These are phyloP conservation scores for Salvator merianae DNA, from an alignment of 2,113 vertebrate genomes.

Conservation along the genomic window DNA sequence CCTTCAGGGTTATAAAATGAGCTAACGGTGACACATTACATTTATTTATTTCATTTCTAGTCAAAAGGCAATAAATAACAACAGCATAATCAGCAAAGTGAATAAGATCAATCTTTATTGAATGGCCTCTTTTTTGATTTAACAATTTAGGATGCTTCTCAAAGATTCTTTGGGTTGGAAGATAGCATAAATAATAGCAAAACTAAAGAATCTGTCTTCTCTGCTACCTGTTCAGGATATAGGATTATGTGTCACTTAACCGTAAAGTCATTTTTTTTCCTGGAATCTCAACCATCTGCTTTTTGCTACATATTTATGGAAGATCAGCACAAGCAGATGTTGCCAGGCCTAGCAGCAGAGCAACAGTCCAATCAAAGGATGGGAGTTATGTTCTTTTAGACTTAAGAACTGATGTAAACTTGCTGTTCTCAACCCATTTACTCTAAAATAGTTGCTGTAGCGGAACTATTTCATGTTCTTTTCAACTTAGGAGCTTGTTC, in stretches of 20 bases:
- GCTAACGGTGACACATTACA: too few relatives aligned
- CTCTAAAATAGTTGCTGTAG: background rate
- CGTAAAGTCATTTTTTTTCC: background rate
- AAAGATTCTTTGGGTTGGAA: background rate
- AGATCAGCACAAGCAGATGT: background rate
- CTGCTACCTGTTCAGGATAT: background rate
- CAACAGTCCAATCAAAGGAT: background rate
- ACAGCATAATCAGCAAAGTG: background rate
- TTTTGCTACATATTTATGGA: background rate
- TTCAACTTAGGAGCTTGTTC: too few relatives aligned
- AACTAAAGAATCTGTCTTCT: background rate
- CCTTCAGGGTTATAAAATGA: too few relatives aligned
- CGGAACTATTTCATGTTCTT: too few relatives aligned
- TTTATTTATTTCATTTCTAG: background rate
- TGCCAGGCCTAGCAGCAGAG: background rate
- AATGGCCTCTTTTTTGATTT: background rate
- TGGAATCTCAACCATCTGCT: background rate
- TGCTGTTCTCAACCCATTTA: background rate
- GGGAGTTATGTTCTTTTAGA: background rate
- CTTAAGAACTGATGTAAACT: constrained; percentile 41
- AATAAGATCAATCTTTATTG: background rate
- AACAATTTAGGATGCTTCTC: background rate
- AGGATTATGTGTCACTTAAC: background rate
- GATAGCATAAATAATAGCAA: background rate
- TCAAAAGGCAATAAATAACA: background rate